Evolutionary conservation across 35 echinoderm and acorn worm genomes (phyloP).

Genomic region (Apostichopus japonicus): DNA sequence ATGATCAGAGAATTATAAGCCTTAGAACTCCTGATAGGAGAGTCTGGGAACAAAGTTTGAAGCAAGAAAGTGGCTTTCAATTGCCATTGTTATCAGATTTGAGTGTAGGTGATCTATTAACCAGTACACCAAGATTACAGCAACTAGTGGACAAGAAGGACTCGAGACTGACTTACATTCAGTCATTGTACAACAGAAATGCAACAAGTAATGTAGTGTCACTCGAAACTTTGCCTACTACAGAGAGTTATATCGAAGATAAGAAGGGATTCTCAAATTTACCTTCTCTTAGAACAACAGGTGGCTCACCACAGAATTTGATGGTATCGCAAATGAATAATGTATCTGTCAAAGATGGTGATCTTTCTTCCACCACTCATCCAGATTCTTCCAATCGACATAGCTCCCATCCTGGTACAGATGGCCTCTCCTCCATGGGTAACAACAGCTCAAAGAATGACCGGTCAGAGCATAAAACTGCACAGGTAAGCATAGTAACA

Average conservation of each 20-base stretch:
- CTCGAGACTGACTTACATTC: constrained; percentile 26
- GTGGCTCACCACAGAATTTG: constrained; percentile 7
- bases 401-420: neutral
- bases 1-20: neutral
- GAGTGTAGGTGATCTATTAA: constrained; percentile 38
- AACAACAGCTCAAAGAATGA: neutral
- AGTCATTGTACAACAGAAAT: constrained; percentile 8
- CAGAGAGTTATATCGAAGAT: neutral
- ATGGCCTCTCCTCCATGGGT: neutral
- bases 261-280: constrained; percentile 7
- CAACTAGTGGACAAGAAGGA: constrained; percentile 18
- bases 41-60: constrained; percentile 26
- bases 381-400: neutral
- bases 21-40: constrained; percentile 15
- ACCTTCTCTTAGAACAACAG: neutral
- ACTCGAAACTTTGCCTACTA: neutral
- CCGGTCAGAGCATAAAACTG: neutral
- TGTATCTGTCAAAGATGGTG: neutral
- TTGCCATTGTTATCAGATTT: constrained; percentile 16
- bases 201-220: neutral
- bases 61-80: neutral
- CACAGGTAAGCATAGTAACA: neutral
- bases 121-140: constrained; percentile 26
- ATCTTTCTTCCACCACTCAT: neutral
- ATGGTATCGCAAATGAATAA: neutral